Conservation (phyloP, 2,888 invertebrate species). For the Gnatocerus cornutus region DNA sequence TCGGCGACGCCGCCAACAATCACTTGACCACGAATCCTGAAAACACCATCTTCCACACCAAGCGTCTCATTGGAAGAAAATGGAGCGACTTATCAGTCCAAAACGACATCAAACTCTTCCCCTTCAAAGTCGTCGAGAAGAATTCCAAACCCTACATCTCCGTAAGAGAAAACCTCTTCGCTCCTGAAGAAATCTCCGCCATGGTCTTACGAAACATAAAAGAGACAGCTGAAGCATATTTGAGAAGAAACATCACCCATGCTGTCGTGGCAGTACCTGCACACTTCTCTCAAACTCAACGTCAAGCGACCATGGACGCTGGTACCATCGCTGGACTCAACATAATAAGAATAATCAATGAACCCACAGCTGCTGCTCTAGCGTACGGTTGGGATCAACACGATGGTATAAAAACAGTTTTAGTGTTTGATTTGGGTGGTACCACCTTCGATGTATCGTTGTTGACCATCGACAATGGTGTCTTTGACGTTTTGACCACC, state of each 20-base stretch:
- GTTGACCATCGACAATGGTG: slow-evolving; percentile 98
- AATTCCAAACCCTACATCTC: slow-evolving; percentile 95
- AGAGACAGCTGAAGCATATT: slow-evolving; percentile 97
- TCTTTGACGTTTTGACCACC: slow-evolving; percentile 93
- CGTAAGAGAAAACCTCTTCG: slow-evolving; percentile 93
- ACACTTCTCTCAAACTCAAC: slow-evolving; percentile 99
- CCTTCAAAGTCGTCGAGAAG: slow-evolving; percentile 95
- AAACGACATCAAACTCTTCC: slow-evolving; percentile 97
- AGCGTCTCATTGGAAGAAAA: slow-evolving; percentile 97
- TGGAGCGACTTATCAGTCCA: slow-evolving; percentile 96
- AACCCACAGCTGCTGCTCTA: slow-evolving; percentile 97
- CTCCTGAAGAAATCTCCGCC: slow-evolving; percentile 99
- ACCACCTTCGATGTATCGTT: slow-evolving; percentile 99
- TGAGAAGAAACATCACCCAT: slow-evolving; percentile 91
- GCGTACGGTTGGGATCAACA: slow-evolving; percentile 98
- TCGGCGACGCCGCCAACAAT: slow-evolving; percentile 99
- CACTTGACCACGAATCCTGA: slow-evolving; percentile 99
- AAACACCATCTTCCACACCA: slow-evolving; percentile 99
- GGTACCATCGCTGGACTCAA: slow-evolving; percentile 94
- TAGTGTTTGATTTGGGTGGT: slow-evolving; percentile 99
- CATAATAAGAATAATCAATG: slow-evolving; percentile 98
- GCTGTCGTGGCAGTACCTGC: slow-evolving; percentile 96
- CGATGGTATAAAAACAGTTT: slow-evolving; percentile 97
- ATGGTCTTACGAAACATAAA: slow-evolving; percentile 99
- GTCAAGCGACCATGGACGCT: slow-evolving; percentile 99